These are phyloP conservation scores for Drosophila sp. DNA, from an alignment of 1,140 invertebrate genomes.

Conservation along the genomic window DNA sequence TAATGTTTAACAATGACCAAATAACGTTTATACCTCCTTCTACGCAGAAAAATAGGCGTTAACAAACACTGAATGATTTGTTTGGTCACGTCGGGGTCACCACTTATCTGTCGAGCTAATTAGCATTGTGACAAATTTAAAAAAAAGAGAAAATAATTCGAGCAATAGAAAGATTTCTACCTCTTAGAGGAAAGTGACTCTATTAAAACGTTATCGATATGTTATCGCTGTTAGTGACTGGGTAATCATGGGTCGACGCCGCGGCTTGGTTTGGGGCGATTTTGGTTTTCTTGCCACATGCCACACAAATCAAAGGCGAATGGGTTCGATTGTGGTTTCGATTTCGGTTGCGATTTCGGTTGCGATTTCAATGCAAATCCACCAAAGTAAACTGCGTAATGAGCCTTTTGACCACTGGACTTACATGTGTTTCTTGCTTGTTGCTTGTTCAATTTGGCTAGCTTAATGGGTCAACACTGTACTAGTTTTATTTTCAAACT, in stretches of 20 bases:
- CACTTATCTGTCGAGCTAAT: no score
- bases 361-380: constrained; percentile 63
- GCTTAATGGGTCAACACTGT: constrained; percentile 57
- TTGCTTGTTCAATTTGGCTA: constrained; percentile 42
- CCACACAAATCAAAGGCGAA: constrained; percentile 55
- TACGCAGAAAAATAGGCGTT: no score
- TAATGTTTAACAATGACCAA: constrained; percentile 75
- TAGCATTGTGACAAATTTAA: no score
- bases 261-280: constrained; percentile 18
- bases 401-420: constrained; percentile 67
- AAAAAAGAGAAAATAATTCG: no score
- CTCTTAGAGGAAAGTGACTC: no score
- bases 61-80: no score
- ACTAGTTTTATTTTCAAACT: constrained; percentile 16
- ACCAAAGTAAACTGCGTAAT: constrained; percentile 57
- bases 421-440: constrained; percentile 60
- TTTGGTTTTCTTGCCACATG: constrained; percentile 60
- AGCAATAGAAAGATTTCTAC: no score
- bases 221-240: neutral
- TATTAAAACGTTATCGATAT: no score
- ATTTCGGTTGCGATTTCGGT: constrained; percentile 1
- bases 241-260: neutral
- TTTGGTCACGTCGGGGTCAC: no score
- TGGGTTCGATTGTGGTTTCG: constrained; percentile 1
- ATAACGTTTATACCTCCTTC: constrained; percentile 27